These are phyloP conservation scores for Bilobella aurantiaca DNA, from an alignment of 1,140 invertebrate species.

Conservation along the genomic window DNA sequence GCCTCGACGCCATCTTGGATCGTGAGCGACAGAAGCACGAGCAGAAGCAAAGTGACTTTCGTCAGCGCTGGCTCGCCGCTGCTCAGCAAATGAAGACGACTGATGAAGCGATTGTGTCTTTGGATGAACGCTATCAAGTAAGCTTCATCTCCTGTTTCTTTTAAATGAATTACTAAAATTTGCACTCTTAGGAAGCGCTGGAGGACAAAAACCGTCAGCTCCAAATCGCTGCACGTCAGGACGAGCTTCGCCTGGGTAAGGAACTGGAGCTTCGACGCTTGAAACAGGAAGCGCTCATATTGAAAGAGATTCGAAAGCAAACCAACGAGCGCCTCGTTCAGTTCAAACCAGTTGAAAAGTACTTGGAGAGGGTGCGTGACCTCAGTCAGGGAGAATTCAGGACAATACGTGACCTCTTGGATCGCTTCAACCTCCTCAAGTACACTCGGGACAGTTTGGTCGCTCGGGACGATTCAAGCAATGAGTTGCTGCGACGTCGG, in stretches of 20 bases:
- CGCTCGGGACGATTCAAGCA: background rate
- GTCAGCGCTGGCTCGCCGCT: conserved; percentile 6
- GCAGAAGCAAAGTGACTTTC: background rate
- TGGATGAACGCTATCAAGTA: conserved; percentile 5
- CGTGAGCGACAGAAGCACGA: conserved; percentile 1
- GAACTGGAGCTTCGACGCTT: conserved; percentile 8
- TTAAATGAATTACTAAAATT: background rate
- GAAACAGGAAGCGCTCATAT: conserved; percentile 6
- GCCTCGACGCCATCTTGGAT: conserved; percentile 6
- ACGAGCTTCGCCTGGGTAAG: conserved; percentile 1
- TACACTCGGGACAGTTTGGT: background rate
- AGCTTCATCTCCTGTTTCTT: too few species aligned
- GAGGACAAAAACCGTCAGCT: background rate
- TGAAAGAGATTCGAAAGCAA: conserved; percentile 3
- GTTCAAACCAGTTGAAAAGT: conserved; percentile 15
- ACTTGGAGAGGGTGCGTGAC: conserved; percentile 19
- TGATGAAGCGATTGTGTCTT: conserved; percentile 11
- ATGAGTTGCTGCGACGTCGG: conserved; percentile 3
- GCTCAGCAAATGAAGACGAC: background rate
- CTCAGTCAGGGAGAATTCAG: conserved; percentile 20
- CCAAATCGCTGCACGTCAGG: background rate
- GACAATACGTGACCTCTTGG: conserved; percentile 26
- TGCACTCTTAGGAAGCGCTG: conserved; percentile 5
- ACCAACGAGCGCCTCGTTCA: conserved; percentile 1
- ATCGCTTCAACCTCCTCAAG: conserved; percentile 15